Evolutionary conservation across 1,140 invertebrate species (phyloP), one percentile per base, ranked within the genome.

Genomic region (Daktulosphaira vitifoliae): DNA sequence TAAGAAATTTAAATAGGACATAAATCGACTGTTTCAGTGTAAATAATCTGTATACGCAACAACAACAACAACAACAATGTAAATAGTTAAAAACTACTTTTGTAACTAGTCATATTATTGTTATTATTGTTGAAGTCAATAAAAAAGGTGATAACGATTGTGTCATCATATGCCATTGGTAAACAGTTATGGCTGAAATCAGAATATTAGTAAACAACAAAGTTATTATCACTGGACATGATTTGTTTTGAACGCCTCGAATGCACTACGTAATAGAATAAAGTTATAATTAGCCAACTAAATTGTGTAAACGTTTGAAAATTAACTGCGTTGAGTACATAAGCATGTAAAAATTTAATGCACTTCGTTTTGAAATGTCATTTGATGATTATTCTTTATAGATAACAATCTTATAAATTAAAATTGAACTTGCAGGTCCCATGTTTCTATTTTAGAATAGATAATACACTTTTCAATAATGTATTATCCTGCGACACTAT

Each of bases 201-300:
- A 23, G 15, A 16, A 65, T 15, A 67, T 50, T 42, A 49, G 44
- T 64, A 50, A 65, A 50, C 48, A 65, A 33, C 25, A 29, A 51
- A 4, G 15, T 39, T 26, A 22, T 50, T 25, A 29, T 44, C 54
- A 26, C 29, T 33, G 29, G 29, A 33, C 29, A 33, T 11, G 11
- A 33, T 33, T n/a, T 33, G 29, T 33, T 33, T 33, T 33, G 29
- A 11, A 5, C 29, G 29, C 29, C 5, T 6, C 29, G 18, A 25
- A 37, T 15, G 11, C 52, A 5, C 23, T 29, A 26, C 5, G 29
- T 11, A 33, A 6, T 6, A 33, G 29, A 42, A n/a, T 11, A 49
- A 33, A 50, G 50, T 9, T 37, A 5, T 8, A 13, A 33, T 11
- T 39, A 50, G 13, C 18, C 16, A 59, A n/a, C 29, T 39, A 64